These are phyloP conservation scores for Melitaea cinxia DNA, from an alignment of 1,140 invertebrate species.

Conservation along the genomic window DNA sequence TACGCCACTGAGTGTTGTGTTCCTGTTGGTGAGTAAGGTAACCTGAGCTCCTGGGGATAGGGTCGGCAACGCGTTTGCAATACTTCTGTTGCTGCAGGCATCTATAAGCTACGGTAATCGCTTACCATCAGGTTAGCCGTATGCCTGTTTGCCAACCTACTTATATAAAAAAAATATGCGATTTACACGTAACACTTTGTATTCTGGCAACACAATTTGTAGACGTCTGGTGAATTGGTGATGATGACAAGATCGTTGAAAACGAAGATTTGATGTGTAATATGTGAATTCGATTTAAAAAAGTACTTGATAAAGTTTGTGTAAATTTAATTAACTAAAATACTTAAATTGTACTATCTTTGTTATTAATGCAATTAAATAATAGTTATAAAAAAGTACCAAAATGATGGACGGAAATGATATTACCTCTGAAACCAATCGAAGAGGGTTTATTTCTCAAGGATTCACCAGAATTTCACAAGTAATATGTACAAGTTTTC, in stretches of 20 bases:
- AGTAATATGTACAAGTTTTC: conserved; percentile 56
- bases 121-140: too few species aligned
- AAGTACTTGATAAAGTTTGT: neutral
- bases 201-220: conserved; percentile 16
- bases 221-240: conserved; percentile 19
- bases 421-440: conserved; percentile 71
- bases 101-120: too few species aligned
- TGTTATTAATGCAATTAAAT: conserved; percentile 19
- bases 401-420: conserved; percentile 83
- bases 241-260: conserved; percentile 20
- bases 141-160: too few species aligned
- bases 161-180: neutral
- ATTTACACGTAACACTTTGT: conserved; percentile 17
- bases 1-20: too few species aligned
- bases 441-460: conserved; percentile 82
- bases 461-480: conserved; percentile 83
- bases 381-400: conserved; percentile 15
- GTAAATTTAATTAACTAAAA: neutral
- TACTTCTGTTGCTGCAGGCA: too few species aligned
- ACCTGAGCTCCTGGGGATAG: too few species aligned
- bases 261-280: conserved; percentile 6
- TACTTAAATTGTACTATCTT: neutral
- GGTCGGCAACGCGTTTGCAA: too few species aligned
- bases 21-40: too few species aligned
- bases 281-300: conserved; percentile 2